phyloP scores from a whole-genome alignment of 2,888 invertebrate species.

The Scaptomyza caliginosa region DNA sequence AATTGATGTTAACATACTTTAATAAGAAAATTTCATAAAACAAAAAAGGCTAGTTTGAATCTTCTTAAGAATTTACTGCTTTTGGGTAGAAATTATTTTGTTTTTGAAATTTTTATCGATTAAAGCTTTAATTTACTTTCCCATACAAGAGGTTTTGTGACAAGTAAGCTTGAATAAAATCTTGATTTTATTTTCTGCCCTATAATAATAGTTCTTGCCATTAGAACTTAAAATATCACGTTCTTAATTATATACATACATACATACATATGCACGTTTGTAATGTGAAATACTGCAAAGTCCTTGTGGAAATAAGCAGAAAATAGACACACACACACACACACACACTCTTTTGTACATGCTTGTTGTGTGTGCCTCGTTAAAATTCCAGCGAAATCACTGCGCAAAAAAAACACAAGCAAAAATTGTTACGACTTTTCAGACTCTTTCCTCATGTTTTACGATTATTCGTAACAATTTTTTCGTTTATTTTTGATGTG shows the following conservation, averaged over 20 bases:
- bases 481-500: neutral
- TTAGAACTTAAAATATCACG: neutral
- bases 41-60: too few species aligned
- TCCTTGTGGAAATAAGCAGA: neutral
- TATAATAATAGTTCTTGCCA: neutral
- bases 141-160: too few species aligned
- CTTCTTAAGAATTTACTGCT: too few species aligned
- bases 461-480: conserved; percentile 63
- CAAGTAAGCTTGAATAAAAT: neutral
- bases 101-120: too few species aligned
- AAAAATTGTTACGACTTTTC: conserved; percentile 63
- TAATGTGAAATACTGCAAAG: conserved; percentile 1
- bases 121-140: too few species aligned
- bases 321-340: conserved; percentile 10
- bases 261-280: neutral
- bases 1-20: too few species aligned
- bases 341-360: conserved; percentile 8
- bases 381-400: conserved; percentile 76
- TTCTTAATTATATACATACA: neutral
- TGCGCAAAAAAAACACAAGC: conserved; percentile 50
- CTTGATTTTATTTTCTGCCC: neutral
- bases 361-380: conserved; percentile 62
- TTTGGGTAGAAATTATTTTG: too few species aligned
- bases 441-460: conserved; percentile 72
- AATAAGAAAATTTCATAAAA: too few species aligned